Evolutionary conservation across 2,113 vertebrate genomes (phyloP).

Genomic region (Apteryx owenii): DNA sequence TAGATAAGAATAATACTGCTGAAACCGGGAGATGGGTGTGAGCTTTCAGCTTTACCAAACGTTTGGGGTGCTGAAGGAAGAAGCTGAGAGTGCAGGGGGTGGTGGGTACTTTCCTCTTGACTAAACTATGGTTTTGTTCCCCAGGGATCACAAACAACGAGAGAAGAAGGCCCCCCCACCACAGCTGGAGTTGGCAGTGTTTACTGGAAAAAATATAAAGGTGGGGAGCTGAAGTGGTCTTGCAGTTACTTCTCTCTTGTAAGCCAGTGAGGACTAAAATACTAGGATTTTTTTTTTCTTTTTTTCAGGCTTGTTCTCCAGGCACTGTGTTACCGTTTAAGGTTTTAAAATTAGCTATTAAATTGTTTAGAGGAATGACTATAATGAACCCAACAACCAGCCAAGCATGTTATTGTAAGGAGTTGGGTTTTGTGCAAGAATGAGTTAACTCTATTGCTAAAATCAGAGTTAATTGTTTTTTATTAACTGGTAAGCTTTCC

Average conservation of each 20-base stretch:
- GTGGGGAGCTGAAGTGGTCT: slow-evolving; percentile 40
- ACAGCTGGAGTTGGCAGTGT: slow-evolving; percentile 46
- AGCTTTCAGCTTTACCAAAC: not conserved
- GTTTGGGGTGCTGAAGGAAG: not conserved
- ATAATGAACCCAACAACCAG: fast-evolving
- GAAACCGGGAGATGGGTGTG: not conserved
- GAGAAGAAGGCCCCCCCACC: slow-evolving; percentile 77
- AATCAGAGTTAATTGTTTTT: not conserved
- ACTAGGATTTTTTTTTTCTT: not conserved
- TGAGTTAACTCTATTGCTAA: not conserved
- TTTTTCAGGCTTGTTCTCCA: not conserved
- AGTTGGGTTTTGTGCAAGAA: not conserved
- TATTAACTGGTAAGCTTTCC: not conserved
- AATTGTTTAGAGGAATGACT: not conserved
- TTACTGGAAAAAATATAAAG: slow-evolving; percentile 66
- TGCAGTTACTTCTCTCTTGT: not conserved
- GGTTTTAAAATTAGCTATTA: fast-evolving
- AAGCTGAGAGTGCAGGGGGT: not conserved
- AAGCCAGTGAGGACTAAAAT: slow-evolving; percentile 26
- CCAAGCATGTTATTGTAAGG: fast-evolving
- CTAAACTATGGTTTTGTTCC: not conserved
- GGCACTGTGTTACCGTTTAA: not conserved
- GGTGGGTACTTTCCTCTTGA: not conserved
- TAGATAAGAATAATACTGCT: too few relatives aligned
- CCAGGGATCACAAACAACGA: slow-evolving; percentile 74